Evolutionary conservation across 2,888 invertebrate genomes (phyloP), one percentile per base, ranked within the genome.

Genomic region (Beris morrisii): DNA sequence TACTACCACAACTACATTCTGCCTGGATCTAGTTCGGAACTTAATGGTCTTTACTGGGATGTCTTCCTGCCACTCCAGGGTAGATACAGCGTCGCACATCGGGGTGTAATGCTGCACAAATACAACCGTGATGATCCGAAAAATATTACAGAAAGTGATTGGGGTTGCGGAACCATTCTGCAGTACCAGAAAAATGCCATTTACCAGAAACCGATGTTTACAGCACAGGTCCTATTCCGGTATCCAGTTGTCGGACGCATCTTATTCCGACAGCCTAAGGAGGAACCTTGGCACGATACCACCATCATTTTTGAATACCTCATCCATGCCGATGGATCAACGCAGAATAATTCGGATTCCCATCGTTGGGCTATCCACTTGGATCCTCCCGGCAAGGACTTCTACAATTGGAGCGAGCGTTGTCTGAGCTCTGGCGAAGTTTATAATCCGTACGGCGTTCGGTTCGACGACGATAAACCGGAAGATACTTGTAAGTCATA

Each of bases 201-300:
- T 61, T 87, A 87, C 74, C 90, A 90, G 78, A 87, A 87, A 72
- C 85, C 85, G 70, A 87, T 93, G 82, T 84, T 86, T 48, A 91
- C 92, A 0, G 93, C 93, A 0, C 87, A 91, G 78, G 93, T 90
- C 0, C 83, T 90, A 44, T 92, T 92, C 77, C 86, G 91, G 4
- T 96, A 95, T 82, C 97, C 96, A 0, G 83, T 95, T 22, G 94
- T 95, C 1, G 96, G 95, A 0, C 83, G 88, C 65, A 87, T 96
- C 50, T 79, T 94, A 50, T 88, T 97, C 73, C 84, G 93, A 1
- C 95, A 96, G 79, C 88, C 91, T 0, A 85, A 82, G 58, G 89
- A 92, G 68, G 86, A 89, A 73, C 91, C 92, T 0, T 89, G 89
- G 85, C 86, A 89, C 66, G 96, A 96, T 73, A 96, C 96, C 1